Percentiles rank a stretch among this genome's conserved stretches.
These are phyloP conservation scores for Tortrix viridana DNA, from an alignment of 2,888 invertebrate genomes.

Conservation along the genomic window DNA sequence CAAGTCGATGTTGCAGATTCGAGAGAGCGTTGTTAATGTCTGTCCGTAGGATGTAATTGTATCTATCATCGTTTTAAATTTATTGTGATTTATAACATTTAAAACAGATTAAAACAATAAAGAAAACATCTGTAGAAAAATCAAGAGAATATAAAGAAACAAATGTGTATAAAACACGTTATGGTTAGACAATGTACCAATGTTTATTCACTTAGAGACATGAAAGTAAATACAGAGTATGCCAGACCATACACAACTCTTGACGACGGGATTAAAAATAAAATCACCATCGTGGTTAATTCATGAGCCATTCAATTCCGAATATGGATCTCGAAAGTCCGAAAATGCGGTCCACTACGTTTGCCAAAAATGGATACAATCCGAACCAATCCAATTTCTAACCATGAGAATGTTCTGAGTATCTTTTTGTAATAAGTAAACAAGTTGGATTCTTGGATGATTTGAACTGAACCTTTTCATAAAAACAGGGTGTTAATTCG, in stretches of 20 bases:
- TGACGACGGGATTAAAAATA: constrained; percentile 48
- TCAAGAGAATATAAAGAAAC: too few relatives aligned
- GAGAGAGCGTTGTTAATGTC: too few relatives aligned
- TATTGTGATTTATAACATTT: too few relatives aligned
- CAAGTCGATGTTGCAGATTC: too few relatives aligned
- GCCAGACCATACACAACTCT: constrained; percentile 25
- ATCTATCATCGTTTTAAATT: too few relatives aligned
- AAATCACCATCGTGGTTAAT: constrained; percentile 68
- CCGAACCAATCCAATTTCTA: constrained; percentile 69
- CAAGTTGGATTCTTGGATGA: constrained; percentile 15
- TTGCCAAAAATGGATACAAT: constrained; percentile 63
- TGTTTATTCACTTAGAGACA: constrained; percentile 17
- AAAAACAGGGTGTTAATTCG: too few relatives aligned
- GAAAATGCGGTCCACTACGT: constrained; percentile 59
- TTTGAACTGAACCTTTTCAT: constrained; percentile 4
- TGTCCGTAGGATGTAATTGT: too few relatives aligned
- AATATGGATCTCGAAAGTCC: constrained; percentile 75
- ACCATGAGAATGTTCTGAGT: constrained; percentile 39
- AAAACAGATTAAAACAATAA: rapidly evolving
- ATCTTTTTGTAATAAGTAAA: constrained; percentile 23
- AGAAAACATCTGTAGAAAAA: too few relatives aligned
- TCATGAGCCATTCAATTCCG: constrained; percentile 80
- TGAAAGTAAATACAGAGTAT: constrained; percentile 22
- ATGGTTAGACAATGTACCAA: not conserved
- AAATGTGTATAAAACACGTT: not conserved